Percentiles rank a stretch among this genome's conserved stretches.
Evolutionary conservation across 1,140 invertebrate genomes (phyloP).

Genomic region (Cyphomyrmex costatus): DNA sequence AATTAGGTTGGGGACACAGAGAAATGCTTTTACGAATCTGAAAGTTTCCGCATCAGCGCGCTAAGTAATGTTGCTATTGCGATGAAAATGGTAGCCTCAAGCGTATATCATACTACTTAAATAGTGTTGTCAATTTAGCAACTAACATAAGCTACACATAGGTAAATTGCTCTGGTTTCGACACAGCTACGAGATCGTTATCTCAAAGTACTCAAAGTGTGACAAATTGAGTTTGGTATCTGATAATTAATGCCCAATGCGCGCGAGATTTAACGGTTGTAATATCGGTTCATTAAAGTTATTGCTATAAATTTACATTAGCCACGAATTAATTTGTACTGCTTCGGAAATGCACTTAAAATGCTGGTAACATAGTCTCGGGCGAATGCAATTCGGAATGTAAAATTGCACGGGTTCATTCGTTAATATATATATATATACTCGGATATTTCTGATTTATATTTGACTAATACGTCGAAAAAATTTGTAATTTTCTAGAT

Average conservation of each 20-base stretch:
- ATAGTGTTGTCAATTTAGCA: conserved; percentile 56
- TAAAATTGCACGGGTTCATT: conserved; percentile 1
- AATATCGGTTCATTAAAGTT: conserved; percentile 56
- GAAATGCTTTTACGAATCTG: conserved; percentile 33
- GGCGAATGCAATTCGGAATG: background rate
- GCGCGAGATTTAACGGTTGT: conserved; percentile 50
- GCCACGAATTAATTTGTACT: conserved; percentile 40
- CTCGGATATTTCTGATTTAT: background rate
- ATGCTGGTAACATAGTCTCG: background rate
- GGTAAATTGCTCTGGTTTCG: conserved; percentile 48
- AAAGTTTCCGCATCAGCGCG: background rate
- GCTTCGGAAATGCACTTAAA: conserved; percentile 41
- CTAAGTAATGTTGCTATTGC: background rate
- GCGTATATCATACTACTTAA: conserved; percentile 27
- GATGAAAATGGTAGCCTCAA: conserved; percentile 21
- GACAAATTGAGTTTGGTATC: conserved; percentile 40
- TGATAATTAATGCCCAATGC: conserved; percentile 60
- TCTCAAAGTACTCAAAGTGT: conserved; percentile 46
- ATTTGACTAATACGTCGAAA: background rate
- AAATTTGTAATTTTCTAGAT: background rate
- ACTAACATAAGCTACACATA: conserved; percentile 20
- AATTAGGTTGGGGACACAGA: background rate
- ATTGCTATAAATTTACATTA: conserved; percentile 49
- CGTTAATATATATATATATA: background rate
- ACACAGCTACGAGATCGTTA: conserved; percentile 47